Percentiles rank a stretch among this genome's conserved stretches.
These are phyloP conservation scores for Drosophila paranaensis DNA, from an alignment of 2,888 invertebrate species.

Conservation along the genomic window DNA sequence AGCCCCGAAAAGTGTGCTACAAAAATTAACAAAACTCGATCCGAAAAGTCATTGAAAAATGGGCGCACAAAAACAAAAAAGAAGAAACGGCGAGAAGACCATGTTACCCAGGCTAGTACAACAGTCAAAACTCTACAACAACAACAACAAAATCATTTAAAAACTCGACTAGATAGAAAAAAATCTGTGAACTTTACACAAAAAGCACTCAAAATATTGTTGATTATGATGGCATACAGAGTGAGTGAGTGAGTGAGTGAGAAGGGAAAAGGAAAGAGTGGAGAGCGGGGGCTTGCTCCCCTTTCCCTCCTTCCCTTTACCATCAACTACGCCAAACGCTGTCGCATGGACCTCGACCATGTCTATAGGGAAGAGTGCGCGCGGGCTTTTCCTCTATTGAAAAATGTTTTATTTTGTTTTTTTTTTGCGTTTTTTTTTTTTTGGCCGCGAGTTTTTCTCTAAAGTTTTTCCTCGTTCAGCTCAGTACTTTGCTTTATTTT, in stretches of 20 bases:
- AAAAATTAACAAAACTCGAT: slow-evolving; percentile 67
- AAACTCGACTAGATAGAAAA: slow-evolving; percentile 29
- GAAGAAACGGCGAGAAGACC: background rate
- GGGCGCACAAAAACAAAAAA: slow-evolving; percentile 15
- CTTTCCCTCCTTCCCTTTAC: background rate
- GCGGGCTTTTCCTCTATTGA: slow-evolving; percentile 18
- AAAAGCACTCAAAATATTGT: slow-evolving; percentile 78
- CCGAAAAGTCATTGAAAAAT: slow-evolving; percentile 58
- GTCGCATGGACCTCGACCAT: slow-evolving; percentile 34
- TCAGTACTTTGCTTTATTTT: slow-evolving; percentile 21
- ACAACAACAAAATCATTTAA: slow-evolving; percentile 30
- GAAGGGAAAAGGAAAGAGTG: background rate
- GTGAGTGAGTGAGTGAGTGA: background rate
- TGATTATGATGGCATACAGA: slow-evolving; percentile 61
- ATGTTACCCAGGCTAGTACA: slow-evolving; percentile 22
- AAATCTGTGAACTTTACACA: slow-evolving; percentile 65
- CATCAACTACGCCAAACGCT: slow-evolving; percentile 11
- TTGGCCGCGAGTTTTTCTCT: slow-evolving; percentile 35
- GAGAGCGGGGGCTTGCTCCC: too few species aligned
- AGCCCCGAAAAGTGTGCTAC: slow-evolving; percentile 34
- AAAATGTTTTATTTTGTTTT: slow-evolving; percentile 39
- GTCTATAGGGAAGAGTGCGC: slow-evolving; percentile 20
- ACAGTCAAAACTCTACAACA: slow-evolving; percentile 24
- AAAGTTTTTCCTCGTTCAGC: slow-evolving; percentile 15
- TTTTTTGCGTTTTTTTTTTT: too few species aligned